Conservation (phyloP, 2,113 vertebrate species). For the Labrus mixtus region DNA sequence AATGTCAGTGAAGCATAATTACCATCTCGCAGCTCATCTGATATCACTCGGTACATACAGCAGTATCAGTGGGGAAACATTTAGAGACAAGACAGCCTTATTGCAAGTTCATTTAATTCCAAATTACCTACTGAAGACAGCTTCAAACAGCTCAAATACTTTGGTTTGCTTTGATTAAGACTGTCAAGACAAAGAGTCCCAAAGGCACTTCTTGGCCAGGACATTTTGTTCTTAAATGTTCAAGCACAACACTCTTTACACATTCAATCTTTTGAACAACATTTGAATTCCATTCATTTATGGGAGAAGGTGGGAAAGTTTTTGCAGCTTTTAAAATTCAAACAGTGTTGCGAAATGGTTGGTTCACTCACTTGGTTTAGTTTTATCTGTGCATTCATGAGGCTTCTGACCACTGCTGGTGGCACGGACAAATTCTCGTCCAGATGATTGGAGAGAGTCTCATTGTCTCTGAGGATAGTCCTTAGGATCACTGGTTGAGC, state of each 20-base stretch:
- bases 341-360: not conserved
- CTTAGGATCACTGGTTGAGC: conserved; percentile 68
- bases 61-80: conserved; percentile 21
- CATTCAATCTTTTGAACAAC: conserved; percentile 10
- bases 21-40: conserved; percentile 24
- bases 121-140: conserved; percentile 7
- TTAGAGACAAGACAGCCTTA: conserved; percentile 30
- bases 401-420: conserved; percentile 57
- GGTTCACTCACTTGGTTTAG: conserved; percentile 75
- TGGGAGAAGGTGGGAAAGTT: too few relatives aligned
- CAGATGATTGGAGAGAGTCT: conserved; percentile 78
- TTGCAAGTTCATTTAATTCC: conserved; percentile 20
- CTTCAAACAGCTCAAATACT: conserved; percentile 20
- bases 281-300: too few relatives aligned
- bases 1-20: conserved; percentile 33
- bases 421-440: conserved; percentile 64
- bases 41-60: conserved; percentile 33
- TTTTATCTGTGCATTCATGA: conserved; percentile 68
- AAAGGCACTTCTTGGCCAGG: conserved; percentile 3
- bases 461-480: conserved; percentile 72
- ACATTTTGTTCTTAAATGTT: conserved; percentile 22
- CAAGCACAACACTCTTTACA: not conserved
- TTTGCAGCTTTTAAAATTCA: not conserved
- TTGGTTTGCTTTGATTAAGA: conserved; percentile 7
- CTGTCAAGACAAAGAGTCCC: conserved; percentile 17